Conservation (phyloP, 2,113 vertebrate species). For the Hypomesus transpacificus region DNA sequence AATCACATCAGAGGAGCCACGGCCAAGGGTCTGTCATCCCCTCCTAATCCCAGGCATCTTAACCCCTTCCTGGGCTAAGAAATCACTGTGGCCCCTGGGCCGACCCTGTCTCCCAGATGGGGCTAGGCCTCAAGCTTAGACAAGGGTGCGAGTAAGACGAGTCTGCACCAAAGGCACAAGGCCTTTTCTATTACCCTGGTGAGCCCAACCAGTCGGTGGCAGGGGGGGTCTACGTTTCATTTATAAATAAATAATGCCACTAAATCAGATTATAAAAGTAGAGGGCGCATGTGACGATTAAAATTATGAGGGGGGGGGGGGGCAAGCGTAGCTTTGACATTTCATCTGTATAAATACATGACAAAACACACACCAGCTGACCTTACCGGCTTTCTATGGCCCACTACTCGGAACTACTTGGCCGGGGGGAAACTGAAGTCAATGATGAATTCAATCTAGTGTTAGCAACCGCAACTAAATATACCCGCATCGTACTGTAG, state of each 20-base stretch:
- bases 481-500: too few relatives aligned
- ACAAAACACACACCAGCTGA: slow-evolving; percentile 62
- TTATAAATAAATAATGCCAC: slow-evolving; percentile 70
- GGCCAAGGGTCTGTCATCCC: slow-evolving; percentile 54
- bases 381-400: slow-evolving; percentile 47
- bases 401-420: slow-evolving; percentile 58
- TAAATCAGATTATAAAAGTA: slow-evolving; percentile 68
- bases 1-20: slow-evolving; percentile 51
- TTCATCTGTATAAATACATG: slow-evolving; percentile 55
- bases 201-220: neutral
- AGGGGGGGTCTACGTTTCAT: slow-evolving; percentile 47
- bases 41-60: slow-evolving; percentile 36
- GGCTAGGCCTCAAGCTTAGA: slow-evolving; percentile 54
- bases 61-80: slow-evolving; percentile 27
- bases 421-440: slow-evolving; percentile 12
- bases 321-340: slow-evolving; percentile 25
- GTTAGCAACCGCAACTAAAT: too few relatives aligned
- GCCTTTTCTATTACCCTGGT: slow-evolving; percentile 53
- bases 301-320: slow-evolving; percentile 48
- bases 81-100: slow-evolving; percentile 38
- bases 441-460: neutral
- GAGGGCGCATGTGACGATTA: slow-evolving; percentile 65
- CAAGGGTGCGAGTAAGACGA: slow-evolving; percentile 63
- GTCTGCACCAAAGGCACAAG: slow-evolving; percentile 26
- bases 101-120: slow-evolving; percentile 29